These are phyloP conservation scores for Hypothenemus hampei DNA, from an alignment of 1,140 invertebrate species.

Conservation along the genomic window DNA sequence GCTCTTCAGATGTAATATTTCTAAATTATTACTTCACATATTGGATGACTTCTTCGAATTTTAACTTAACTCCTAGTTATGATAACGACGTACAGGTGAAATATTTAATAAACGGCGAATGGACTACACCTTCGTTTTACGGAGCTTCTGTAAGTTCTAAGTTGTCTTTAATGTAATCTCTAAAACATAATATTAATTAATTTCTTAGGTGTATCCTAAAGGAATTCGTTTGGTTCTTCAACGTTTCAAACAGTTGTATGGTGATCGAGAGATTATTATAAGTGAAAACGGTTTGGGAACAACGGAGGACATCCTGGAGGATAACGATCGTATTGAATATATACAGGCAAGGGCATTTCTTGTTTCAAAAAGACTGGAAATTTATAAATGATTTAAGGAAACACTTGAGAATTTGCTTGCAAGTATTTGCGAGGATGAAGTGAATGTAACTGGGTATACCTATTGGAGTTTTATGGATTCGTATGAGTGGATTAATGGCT, in stretches of 20 bases:
- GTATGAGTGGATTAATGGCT: constrained; percentile 54
- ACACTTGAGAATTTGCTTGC: constrained; percentile 22
- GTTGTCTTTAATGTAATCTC: too few species aligned
- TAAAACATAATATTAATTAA: too few species aligned
- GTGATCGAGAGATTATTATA: constrained; percentile 58
- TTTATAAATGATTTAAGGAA: not conserved
- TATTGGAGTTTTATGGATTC: constrained; percentile 63
- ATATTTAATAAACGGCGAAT: not conserved
- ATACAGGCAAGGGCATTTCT: constrained; percentile 5
- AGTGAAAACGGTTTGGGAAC: constrained; percentile 70
- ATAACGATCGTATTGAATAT: constrained; percentile 25
- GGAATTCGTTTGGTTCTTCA: constrained; percentile 54
- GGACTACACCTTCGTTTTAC: not conserved
- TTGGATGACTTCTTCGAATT: constrained; percentile 1
- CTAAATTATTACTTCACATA: constrained; percentile 5
- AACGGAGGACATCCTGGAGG: constrained; percentile 36
- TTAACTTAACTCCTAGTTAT: not conserved
- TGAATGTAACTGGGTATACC: constrained; percentile 52
- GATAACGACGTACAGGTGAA: constrained; percentile 7
- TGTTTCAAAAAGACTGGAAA: not conserved
- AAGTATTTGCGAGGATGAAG: constrained; percentile 39
- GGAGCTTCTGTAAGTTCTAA: too few species aligned
- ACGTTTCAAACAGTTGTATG: constrained; percentile 58
- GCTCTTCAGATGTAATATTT: constrained; percentile 12
- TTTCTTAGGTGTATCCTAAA: constrained; percentile 15